A percentile compares a stretch with the other conserved stretches of the same genome.
Evolutionary conservation across 1,140 invertebrate genomes (phyloP).

Genomic region (Heliothis virescens): DNA sequence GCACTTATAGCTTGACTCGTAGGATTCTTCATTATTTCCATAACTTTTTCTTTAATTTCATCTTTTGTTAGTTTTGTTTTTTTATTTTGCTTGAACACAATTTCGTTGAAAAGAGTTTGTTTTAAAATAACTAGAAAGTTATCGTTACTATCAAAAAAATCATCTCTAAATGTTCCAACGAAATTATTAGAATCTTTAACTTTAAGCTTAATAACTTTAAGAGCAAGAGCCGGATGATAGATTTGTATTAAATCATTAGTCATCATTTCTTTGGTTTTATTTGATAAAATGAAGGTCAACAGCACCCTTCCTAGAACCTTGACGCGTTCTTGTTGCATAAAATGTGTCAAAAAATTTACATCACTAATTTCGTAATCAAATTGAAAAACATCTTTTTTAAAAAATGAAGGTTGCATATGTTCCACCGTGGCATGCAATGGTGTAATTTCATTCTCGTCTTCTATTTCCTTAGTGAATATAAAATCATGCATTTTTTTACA

Average conservation of each 20-base stretch:
- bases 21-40: slow-evolving; percentile 20
- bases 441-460: background rate
- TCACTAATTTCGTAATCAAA: slow-evolving; percentile 44
- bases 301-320: slow-evolving; percentile 42
- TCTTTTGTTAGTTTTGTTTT: slow-evolving; percentile 40
- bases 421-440: too few relatives aligned
- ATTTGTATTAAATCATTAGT: slow-evolving; percentile 46
- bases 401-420: too few relatives aligned
- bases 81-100: slow-evolving; percentile 37
- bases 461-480: slow-evolving; percentile 34
- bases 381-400: slow-evolving; percentile 34
- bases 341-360: slow-evolving; percentile 40
- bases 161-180: slow-evolving; percentile 38
- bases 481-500: slow-evolving; percentile 43
- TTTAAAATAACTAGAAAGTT: slow-evolving; percentile 31
- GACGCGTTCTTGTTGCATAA: slow-evolving; percentile 40
- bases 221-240: slow-evolving; percentile 47
- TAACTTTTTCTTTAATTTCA: slow-evolving; percentile 24
- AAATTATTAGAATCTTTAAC: background rate
- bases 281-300: slow-evolving; percentile 38
- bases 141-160: slow-evolving; percentile 48
- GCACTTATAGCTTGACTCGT: slow-evolving; percentile 27
- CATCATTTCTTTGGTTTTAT: slow-evolving; percentile 24
- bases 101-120: slow-evolving; percentile 35
- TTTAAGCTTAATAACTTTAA: slow-evolving; percentile 36